These are phyloP conservation scores for Caretta caretta DNA, from an alignment of 2,113 vertebrate genomes.

Conservation along the genomic window DNA sequence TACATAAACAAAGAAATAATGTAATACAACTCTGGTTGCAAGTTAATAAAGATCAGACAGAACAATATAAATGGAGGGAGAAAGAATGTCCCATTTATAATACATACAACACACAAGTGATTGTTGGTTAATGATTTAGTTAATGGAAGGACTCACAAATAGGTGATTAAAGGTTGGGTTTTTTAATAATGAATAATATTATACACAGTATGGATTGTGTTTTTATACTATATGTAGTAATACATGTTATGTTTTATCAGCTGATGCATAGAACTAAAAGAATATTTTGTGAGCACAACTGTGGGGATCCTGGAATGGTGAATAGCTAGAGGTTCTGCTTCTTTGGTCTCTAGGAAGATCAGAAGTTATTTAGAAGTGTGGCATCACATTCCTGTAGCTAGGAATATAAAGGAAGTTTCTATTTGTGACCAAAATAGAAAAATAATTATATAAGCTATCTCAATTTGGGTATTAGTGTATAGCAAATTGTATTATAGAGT, in stretches of 20 bases:
- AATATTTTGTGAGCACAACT: neutral
- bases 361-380: fast-evolving
- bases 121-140: neutral
- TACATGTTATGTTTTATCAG: neutral
- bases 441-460: neutral
- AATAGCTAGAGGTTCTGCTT: neutral
- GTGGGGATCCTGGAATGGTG: neutral
- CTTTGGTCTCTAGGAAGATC: neutral
- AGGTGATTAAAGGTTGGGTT: neutral
- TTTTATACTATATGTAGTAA: neutral
- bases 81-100: neutral
- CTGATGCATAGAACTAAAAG: neutral
- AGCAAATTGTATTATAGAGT: slow-evolving; percentile 6
- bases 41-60: neutral
- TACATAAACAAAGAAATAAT: neutral
- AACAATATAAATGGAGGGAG: neutral
- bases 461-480: neutral
- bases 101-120: neutral
- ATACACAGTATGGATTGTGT: neutral
- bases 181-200: neutral
- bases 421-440: slow-evolving; percentile 19
- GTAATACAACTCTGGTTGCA: neutral
- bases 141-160: neutral
- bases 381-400: neutral
- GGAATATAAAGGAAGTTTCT: neutral